Conservation (phyloP, 2,888 invertebrate genomes). For the Dusona sp. region DNA sequence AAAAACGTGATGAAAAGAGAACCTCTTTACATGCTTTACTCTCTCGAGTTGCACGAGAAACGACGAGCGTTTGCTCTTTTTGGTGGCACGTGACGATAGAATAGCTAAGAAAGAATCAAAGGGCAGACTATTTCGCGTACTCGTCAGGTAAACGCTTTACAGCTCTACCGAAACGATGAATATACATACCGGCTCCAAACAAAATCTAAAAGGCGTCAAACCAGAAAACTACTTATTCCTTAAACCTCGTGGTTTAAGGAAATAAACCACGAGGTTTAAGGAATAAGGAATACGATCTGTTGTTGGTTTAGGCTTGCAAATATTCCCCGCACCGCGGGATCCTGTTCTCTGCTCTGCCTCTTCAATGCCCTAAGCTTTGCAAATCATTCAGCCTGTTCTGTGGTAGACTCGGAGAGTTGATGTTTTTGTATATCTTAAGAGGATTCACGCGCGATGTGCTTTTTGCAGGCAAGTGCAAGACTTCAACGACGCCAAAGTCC, state of each 20-base stretch:
- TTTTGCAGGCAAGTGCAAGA: slow-evolving; percentile 73
- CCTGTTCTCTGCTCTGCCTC: slow-evolving; percentile 11
- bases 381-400: slow-evolving; percentile 35
- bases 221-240: neutral
- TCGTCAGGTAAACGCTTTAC: slow-evolving; percentile 21
- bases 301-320: neutral
- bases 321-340: neutral
- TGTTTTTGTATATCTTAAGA: slow-evolving; percentile 44
- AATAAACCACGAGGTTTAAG: too few species aligned
- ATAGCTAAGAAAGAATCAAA: slow-evolving; percentile 59
- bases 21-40: slow-evolving; percentile 28
- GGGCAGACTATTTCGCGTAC: slow-evolving; percentile 29
- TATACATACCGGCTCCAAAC: neutral
- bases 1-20: slow-evolving; percentile 8
- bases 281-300: neutral
- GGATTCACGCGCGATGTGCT: slow-evolving; percentile 76
- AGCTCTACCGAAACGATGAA: slow-evolving; percentile 23
- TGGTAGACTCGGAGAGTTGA: slow-evolving; percentile 31
- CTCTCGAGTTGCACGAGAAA: slow-evolving; percentile 23
- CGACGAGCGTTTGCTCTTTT: slow-evolving; percentile 23
- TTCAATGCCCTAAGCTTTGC: slow-evolving; percentile 30
- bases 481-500: slow-evolving; percentile 71
- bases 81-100: slow-evolving; percentile 41
- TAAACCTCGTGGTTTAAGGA: neutral
- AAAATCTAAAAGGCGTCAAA: neutral